Conservation (phyloP, 2,113 vertebrate genomes). For the Rhinogobius similis region DNA sequence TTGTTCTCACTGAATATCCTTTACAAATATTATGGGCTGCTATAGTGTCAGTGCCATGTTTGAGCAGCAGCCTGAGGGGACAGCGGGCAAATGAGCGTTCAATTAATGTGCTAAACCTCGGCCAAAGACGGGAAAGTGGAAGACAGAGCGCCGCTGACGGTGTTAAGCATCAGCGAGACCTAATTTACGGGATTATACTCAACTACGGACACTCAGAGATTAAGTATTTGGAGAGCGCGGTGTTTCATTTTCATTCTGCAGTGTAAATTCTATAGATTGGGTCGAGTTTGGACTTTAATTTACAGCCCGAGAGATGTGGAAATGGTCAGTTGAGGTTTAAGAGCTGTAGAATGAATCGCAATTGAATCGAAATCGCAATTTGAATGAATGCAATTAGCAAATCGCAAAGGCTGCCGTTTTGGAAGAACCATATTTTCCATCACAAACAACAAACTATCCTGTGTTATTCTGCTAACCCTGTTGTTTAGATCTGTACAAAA, state of each 20-base stretch:
- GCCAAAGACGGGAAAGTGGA: slow-evolving; percentile 15
- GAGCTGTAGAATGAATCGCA: no score
- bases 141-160: background rate
- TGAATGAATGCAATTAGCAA: no score
- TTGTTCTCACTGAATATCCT: slow-evolving; percentile 70
- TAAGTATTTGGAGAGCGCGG: background rate
- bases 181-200: background rate
- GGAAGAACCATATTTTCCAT: no score
- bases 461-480: no score
- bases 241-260: background rate
- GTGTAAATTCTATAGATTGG: background rate
- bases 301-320: background rate
- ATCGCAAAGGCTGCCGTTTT: no score
- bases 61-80: slow-evolving; percentile 41
- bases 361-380: no score
- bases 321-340: background rate
- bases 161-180: background rate
- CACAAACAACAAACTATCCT: no score
- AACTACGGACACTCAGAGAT: background rate
- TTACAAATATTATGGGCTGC: slow-evolving; percentile 66
- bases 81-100: slow-evolving; percentile 24
- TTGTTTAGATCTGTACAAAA: no score
- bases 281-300: background rate
- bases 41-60: slow-evolving; percentile 47
- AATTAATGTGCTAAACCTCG: slow-evolving; percentile 29